phyloP scores from a whole-genome alignment of 2,797 vertebrate species.

The Paguma larvata region DNA sequence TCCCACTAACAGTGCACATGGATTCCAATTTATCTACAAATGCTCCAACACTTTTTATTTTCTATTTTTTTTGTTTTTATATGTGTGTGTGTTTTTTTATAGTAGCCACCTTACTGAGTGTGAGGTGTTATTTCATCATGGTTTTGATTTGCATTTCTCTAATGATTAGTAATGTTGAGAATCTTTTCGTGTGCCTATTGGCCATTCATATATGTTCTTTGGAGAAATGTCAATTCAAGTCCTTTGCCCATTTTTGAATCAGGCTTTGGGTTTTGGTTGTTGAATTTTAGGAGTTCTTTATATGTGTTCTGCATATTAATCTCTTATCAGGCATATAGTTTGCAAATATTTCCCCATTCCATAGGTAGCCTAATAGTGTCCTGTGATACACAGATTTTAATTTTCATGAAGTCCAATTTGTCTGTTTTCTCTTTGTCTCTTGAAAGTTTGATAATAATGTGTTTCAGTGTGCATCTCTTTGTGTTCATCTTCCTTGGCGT shows the following conservation, averaged over 20 bases:
- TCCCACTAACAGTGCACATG: background rate
- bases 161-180: background rate
- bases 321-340: background rate
- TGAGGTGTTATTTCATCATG: background rate
- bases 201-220: background rate
- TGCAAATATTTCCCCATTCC: background rate
- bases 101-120: background rate
- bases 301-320: background rate
- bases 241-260: background rate
- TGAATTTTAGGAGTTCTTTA: background rate
- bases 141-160: background rate
- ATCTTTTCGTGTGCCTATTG: background rate
- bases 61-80: background rate
- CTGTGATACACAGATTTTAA: background rate
- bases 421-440: constrained; percentile 9
- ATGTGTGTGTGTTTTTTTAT: background rate
- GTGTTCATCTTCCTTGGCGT: constrained; percentile 15
- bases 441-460: background rate
- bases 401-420: background rate
- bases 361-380: background rate
- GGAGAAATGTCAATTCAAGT: background rate
- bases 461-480: background rate
- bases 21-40: background rate
- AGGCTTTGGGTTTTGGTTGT: background rate
- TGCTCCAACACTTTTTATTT: background rate